Percentiles rank a stretch among this genome's conserved stretches.
Evolutionary conservation across 2,113 vertebrate genomes (phyloP).

Genomic region (Gambusia holbrooki): DNA sequence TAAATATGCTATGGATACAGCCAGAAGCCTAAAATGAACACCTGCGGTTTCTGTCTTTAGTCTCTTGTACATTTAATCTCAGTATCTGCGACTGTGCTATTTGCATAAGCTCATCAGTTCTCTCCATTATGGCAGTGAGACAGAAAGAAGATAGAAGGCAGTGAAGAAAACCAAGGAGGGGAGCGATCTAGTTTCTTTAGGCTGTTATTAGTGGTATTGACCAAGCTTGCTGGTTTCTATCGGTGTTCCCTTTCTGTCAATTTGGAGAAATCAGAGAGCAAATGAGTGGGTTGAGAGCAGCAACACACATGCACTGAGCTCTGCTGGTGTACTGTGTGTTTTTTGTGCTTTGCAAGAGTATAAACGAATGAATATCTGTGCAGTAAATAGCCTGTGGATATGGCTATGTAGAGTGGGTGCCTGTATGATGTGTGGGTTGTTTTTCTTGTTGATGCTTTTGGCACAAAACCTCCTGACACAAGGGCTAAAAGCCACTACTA

Average conservation of each 20-base stretch:
- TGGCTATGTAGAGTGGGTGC: constrained; percentile 47
- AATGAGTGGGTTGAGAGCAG: constrained; percentile 56
- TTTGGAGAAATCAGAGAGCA: constrained; percentile 75
- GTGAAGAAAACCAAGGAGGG: constrained; percentile 24
- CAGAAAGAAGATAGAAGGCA: constrained; percentile 8
- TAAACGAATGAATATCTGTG: constrained; percentile 66
- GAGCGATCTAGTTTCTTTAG: constrained; percentile 71
- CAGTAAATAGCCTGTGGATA: constrained; percentile 71
- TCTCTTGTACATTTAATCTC: constrained; percentile 21
- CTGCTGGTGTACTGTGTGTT: constrained; percentile 24
- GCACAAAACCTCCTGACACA: constrained; percentile 59
- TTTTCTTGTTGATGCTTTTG: constrained; percentile 71
- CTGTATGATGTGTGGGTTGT: constrained; percentile 64
- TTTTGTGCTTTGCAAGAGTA: constrained; percentile 35
- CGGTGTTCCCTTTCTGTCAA: constrained; percentile 75
- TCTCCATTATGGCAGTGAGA: constrained; percentile 21
- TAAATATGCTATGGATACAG: constrained; percentile 28
- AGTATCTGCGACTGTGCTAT: constrained; percentile 11
- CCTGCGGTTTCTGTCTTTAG: constrained; percentile 7
- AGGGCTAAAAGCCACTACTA: constrained; percentile 44
- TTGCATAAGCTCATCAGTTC: constrained; percentile 22
- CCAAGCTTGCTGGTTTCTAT: constrained; percentile 64
- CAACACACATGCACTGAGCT: constrained; percentile 30
- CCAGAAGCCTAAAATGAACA: constrained; percentile 19
- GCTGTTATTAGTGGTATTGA: constrained; percentile 74